Base-by-base conservation (phyloP, 2,113 vertebrate genomes). In the Rhegmatorhina hoffmannsi region DNA sequence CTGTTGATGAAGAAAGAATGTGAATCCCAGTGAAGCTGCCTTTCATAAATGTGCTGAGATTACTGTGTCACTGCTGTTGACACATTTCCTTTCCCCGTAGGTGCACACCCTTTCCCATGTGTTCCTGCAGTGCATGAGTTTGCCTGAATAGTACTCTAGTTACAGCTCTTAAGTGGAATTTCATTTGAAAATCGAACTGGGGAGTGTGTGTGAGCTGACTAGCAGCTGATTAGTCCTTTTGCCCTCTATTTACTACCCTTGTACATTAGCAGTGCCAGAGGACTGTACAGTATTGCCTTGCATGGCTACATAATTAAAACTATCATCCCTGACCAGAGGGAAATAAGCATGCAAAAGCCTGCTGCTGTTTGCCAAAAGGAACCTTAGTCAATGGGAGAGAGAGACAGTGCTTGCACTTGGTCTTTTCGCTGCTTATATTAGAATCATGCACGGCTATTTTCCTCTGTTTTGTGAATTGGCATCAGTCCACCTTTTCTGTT, bases 401-500 rank as follows among this genome's bases (percentile, higher is more conserved):
- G 36, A 58, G 87, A 55, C 78, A 69, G 63, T 79, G 92, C 96
- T 97, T 96, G 76, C 76, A 93, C 94, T 88, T 93, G 83, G 89
- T 93, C 97, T 97, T 97, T 97, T 97, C 95, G 90, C 96, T 96
- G 96, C 97, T 97, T 94, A 91, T 97, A 93, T 97, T 97, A 98
- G 97, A 97, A 95, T 97, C 97, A 96, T 94, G 90, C 53, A 24
- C 95, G 97, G 97, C 97, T 97, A 90, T 97, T 98, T 95, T 93
- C 91, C 87, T 93, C 92, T 92, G 72, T 90, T 97, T 77, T 98
- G 98, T 98, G 98, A 98, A 2, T 78, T 99, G 98, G 98, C 98
- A 72, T 60, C 68, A 53, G 36, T 97, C 98, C 98, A 98, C 95
- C 94, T 95, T 96, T 92, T 97, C 97, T 98, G 93, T 98, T 98